These are phyloP conservation scores for Hippopotamus amphibius DNA, from an alignment of 2,113 vertebrate genomes.

Conservation along the genomic window DNA sequence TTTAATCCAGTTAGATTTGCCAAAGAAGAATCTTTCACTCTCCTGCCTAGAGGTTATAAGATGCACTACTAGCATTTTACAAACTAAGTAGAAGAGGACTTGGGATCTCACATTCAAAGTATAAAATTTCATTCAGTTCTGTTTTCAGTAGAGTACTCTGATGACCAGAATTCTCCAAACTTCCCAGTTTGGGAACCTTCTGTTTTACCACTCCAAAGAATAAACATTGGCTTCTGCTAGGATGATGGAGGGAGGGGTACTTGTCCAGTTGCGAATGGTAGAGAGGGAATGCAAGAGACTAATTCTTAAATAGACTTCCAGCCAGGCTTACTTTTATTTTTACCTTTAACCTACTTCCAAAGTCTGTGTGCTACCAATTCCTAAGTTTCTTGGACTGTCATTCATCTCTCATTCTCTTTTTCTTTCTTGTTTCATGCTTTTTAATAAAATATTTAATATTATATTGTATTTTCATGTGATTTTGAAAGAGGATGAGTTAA, in stretches of 20 bases:
- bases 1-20: background rate
- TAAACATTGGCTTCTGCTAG: background rate
- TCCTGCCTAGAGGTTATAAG: background rate
- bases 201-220: background rate
- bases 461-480: background rate
- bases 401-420: background rate
- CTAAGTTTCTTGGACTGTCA: background rate
- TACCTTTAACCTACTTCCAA: background rate
- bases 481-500: constrained; percentile 37
- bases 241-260: background rate
- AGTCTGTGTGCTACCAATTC: background rate
- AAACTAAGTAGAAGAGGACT: background rate
- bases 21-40: background rate
- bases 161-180: background rate
- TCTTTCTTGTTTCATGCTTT: constrained; percentile 14
- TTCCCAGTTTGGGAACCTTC: background rate
- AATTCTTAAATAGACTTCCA: background rate
- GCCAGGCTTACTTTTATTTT: background rate
- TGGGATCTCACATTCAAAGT: background rate
- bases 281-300: background rate
- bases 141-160: background rate
- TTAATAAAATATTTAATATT: constrained; percentile 34
- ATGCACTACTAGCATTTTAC: background rate
- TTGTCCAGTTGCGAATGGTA: background rate
- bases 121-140: background rate